Percentiles rank a stretch among this genome's conserved stretches.
Conservation (phyloP, 2,888 invertebrate species). For the Lysandra coridon region DNA sequence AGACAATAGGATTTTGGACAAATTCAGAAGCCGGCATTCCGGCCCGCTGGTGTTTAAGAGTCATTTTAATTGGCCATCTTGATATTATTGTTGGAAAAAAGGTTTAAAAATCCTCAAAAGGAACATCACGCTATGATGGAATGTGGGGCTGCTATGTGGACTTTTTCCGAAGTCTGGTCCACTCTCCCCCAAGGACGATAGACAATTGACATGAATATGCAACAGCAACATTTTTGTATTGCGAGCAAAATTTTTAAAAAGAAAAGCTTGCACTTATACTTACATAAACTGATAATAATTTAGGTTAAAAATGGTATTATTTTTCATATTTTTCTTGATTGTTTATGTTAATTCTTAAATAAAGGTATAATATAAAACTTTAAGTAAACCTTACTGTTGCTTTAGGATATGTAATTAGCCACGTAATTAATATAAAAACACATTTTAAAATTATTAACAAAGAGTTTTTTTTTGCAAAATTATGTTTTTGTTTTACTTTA, state of each 20-base stretch:
- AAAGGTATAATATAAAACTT: too few species aligned
- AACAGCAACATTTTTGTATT: not conserved
- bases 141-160: constrained; percentile 49
- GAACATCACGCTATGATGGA: constrained; percentile 68
- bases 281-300: too few species aligned
- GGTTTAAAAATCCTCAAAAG: constrained; percentile 46
- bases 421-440: too few species aligned
- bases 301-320: too few species aligned
- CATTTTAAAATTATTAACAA: too few species aligned
- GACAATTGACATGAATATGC: constrained; percentile 14
- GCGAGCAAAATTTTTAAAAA: not conserved
- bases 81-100: constrained; percentile 60
- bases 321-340: too few species aligned
- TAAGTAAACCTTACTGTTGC: too few species aligned
- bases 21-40: constrained; percentile 69
- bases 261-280: not conserved
- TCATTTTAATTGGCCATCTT: constrained; percentile 74
- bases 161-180: constrained; percentile 30
- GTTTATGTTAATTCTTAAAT: too few species aligned
- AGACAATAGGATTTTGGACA: constrained; percentile 71
- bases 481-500: not conserved
- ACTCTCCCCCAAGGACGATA: constrained; percentile 2
- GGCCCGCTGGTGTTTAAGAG: constrained; percentile 68
- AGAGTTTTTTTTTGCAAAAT: not conserved
- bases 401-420: too few species aligned